Evolutionary conservation across 1,140 invertebrate species (phyloP), one percentile per base, ranked within the genome.

Genomic region (Heliconius nattereri): DNA sequence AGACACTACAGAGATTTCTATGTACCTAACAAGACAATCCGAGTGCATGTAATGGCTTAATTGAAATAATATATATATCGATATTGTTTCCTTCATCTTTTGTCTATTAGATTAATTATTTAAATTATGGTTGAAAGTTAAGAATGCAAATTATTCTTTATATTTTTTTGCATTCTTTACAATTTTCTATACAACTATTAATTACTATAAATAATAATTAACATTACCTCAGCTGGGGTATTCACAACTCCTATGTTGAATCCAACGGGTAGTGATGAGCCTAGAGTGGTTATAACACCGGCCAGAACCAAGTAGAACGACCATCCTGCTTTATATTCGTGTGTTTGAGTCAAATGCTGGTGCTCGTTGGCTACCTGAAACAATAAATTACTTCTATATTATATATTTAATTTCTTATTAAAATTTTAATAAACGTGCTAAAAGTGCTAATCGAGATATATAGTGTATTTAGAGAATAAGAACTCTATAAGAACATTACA

Each of bases 241-340:
- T 98, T 99, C 57, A 99, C 95, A 29, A 98, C 98, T 57, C 98
- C 98, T 73, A 98, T 98, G 85, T 98, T 98, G 89, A 97, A 99
- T 60, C 98, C 98, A 81, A 98, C 97, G 71, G 98, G 97, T 75
- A 98, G 93, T 19, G 98, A 97, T 19, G 96, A 97, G 49, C 98
- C 98, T 11, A 98, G 80, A 9, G 97, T 97, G 52, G 96, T 97
- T 6, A 96, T 95, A 66, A 96, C 84, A 23, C 96, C 96, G 37
- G 96, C 96, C 60, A 97, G 83, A 57, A 96, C 81, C 81, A 97
- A 87, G 78, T 96, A 89, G 32, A 92, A 91, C 40, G 94, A 94
- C 94, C 94, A 95, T 90, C 90, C 90, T 60, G 86, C 78, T 79
- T 87, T 88, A 83, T 88, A 87, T 29, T 87, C 86, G 78, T 87